A percentile compares a stretch with the other conserved stretches of the same genome.
phyloP scores from a whole-genome alignment of 2,888 invertebrate genomes.

The Agonopterix alstromeriana region DNA sequence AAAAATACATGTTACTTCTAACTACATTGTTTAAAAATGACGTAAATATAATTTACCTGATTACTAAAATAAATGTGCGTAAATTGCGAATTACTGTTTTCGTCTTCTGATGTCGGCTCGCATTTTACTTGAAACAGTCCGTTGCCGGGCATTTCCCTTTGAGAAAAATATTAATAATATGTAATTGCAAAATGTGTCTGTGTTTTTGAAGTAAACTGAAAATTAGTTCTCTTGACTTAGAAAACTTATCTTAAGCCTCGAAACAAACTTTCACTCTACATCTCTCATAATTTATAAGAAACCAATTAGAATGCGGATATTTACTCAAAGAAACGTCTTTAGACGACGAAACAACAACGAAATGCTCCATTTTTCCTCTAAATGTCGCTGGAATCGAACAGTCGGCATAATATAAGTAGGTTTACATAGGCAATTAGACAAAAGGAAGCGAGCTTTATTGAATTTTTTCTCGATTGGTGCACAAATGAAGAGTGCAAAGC shows the following conservation, averaged over 20 bases:
- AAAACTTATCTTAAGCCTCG: too few species aligned
- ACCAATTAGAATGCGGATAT: constrained; percentile 7
- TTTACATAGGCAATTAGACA: constrained; percentile 69
- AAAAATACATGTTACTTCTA: too few species aligned
- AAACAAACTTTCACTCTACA: constrained; percentile 5
- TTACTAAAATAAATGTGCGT: constrained; percentile 32
- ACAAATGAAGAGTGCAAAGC: constrained; percentile 65
- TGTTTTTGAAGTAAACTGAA: not conserved
- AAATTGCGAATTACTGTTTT: constrained; percentile 46
- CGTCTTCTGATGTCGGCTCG: constrained; percentile 58
- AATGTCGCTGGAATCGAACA: constrained; percentile 46
- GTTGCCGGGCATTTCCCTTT: constrained; percentile 57
- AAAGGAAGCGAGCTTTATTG: constrained; percentile 70
- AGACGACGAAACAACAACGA: constrained; percentile 20
- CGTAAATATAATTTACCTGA: constrained; percentile 30
- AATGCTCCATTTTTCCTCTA: constrained; percentile 33
- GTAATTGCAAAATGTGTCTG: not conserved
- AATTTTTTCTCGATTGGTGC: constrained; percentile 72
- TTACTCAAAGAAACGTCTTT: constrained; percentile 16
- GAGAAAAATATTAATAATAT: not conserved
- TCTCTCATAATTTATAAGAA: not conserved
- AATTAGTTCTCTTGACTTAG: too few species aligned
- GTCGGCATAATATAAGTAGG: constrained; percentile 47
- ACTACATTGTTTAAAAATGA: too few species aligned
- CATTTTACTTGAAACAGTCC: constrained; percentile 46